A percentile compares a stretch with the other conserved stretches of the same genome.
Conservation (phyloP, 2,113 vertebrate species). For the Lepisosteus osseus region DNA sequence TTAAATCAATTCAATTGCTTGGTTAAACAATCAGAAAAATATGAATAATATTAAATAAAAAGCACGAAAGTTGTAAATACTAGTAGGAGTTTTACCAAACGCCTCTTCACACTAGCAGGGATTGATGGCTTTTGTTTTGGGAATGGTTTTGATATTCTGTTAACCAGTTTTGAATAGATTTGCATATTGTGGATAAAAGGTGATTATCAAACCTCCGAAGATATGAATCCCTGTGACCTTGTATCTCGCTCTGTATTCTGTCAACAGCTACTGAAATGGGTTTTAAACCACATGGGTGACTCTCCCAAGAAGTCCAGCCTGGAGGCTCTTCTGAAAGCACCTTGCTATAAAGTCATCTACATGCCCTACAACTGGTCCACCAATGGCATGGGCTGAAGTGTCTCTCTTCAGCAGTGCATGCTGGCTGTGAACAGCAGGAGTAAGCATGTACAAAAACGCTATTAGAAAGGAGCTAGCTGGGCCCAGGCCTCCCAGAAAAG, state of each 20-base stretch:
- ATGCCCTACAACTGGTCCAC: conserved; percentile 72
- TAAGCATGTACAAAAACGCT: background rate
- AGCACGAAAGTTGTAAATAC: no score
- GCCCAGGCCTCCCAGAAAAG: background rate
- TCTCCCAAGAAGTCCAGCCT: conserved; percentile 67
- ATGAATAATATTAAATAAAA: no score
- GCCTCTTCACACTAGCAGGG: no score
- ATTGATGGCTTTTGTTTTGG: no score
- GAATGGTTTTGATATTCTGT: no score
- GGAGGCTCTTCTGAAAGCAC: conserved; percentile 52
- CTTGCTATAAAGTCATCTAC: conserved; percentile 64
- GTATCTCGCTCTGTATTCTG: conserved; percentile 13
- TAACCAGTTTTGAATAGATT: no score
- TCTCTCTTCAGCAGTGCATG: no score
- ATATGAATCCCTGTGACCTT: background rate
- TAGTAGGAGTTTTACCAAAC: no score
- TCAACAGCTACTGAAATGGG: conserved; percentile 64
- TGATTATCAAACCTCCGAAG: background rate
- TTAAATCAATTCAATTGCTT: no score
- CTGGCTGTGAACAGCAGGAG: background rate
- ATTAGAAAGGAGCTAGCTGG: background rate
- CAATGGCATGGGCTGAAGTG: conserved; percentile 59
- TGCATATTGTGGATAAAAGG: no score
- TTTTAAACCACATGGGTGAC: conserved; percentile 65
- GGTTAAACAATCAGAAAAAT: no score